These are phyloP conservation scores for Scaptomyza hsui DNA, from an alignment of 1,140 invertebrate genomes.

Conservation along the genomic window DNA sequence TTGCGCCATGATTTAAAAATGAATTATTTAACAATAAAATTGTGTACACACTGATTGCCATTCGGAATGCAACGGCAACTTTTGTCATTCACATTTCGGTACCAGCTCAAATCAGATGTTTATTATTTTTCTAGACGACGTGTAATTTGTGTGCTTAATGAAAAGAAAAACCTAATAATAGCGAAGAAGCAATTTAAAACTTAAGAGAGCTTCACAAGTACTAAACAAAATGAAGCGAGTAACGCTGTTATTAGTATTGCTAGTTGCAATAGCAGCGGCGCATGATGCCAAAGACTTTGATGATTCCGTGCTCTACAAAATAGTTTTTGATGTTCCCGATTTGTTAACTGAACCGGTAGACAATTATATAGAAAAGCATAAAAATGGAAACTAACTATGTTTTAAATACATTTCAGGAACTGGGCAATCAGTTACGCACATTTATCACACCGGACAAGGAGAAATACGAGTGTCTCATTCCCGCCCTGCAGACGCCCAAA, in stretches of 20 bases:
- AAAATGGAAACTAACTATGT: not conserved
- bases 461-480: constrained; percentile 90
- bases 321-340: constrained; percentile 90
- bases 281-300: constrained; percentile 91
- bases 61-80: constrained; percentile 17
- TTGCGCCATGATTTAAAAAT: not conserved
- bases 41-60: constrained; percentile 20
- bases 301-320: constrained; percentile 91
- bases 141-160: constrained; percentile 46
- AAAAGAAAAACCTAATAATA: constrained; percentile 32
- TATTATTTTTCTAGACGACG: constrained; percentile 60
- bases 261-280: constrained; percentile 13
- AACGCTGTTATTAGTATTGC: constrained; percentile 31
- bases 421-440: constrained; percentile 85
- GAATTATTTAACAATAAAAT: not conserved
- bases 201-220: constrained; percentile 6
- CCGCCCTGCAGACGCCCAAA: constrained; percentile 87
- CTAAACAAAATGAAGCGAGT: not conserved
- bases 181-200: constrained; percentile 4
- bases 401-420: constrained; percentile 76
- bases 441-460: constrained; percentile 89
- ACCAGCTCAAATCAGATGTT: constrained; percentile 45
- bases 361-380: not conserved
- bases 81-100: not conserved
- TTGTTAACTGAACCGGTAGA: constrained; percentile 61